Percentiles rank a stretch among this genome's conserved stretches.
phyloP scores from a whole-genome alignment of 1,140 invertebrate species.

The Tetragnatha versicolor region DNA sequence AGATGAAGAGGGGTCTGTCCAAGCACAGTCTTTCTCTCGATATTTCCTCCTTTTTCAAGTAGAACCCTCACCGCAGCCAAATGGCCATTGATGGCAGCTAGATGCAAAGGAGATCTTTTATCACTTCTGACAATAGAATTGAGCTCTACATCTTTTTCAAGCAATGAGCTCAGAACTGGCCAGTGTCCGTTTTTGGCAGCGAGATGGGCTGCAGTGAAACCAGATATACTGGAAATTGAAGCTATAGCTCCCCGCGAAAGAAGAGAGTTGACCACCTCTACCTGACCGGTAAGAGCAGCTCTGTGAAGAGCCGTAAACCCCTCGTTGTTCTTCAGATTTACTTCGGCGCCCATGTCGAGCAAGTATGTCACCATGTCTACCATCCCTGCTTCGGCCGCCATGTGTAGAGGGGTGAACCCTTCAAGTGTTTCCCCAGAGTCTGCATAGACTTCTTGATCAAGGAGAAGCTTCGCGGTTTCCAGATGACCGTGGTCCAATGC shows the following conservation, averaged over 20 bases:
- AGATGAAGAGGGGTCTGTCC: slow-evolving; percentile 42
- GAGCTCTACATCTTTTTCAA: too few relatives aligned
- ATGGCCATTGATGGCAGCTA: slow-evolving; percentile 15
- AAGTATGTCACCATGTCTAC: slow-evolving; percentile 12
- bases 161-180: too few relatives aligned
- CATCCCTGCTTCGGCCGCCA: slow-evolving; percentile 7
- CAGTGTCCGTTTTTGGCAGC: slow-evolving; percentile 3
- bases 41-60: background rate
- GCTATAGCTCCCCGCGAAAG: background rate
- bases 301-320: background rate
- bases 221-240: background rate
- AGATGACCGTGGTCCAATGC: slow-evolving; percentile 10
- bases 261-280: background rate
- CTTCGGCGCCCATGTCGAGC: slow-evolving; percentile 10
- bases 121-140: too few relatives aligned
- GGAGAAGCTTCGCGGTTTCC: background rate
- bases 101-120: too few relatives aligned
- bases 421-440: background rate
- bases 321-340: background rate
- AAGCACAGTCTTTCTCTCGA: slow-evolving; percentile 15
- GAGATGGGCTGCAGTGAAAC: slow-evolving; percentile 9
- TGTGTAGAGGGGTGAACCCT: slow-evolving; percentile 11
- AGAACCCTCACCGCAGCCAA: background rate
- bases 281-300: background rate
- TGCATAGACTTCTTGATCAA: background rate